Base-by-base conservation (phyloP, 2,113 vertebrate species). In the Condylura cristata region DNA sequence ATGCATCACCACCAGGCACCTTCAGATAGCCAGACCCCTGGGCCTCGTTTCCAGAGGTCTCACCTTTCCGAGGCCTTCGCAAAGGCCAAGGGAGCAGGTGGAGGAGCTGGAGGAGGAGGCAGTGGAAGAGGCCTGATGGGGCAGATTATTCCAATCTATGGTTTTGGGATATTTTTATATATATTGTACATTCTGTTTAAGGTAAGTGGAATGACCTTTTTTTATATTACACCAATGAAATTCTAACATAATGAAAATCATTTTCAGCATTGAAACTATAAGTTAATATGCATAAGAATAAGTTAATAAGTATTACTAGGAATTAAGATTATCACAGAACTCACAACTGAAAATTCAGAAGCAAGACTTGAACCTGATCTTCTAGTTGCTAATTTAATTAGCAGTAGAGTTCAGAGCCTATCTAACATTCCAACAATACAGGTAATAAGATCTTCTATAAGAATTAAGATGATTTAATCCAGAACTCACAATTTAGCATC, bases 131-230 rank as follows among this genome's bases (percentile, higher is more conserved):
- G 99, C 93, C 98, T 99, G 26, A 98, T 99, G 97, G 98, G 98
- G 30, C 99, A 99, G 97, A 99, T 99, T 72, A 99, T 99, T 88
- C 99, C 99, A 65, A 98, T 99, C 93, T 99, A 99, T 96, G 99
- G 99, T 89, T 99, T 99, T 97, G 99, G 99, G 53, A 99, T 99
- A 88, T 98, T 99, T 93, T 98, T 99, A 65, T 99, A 99, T 94
- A 99, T 99, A 95, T 81, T 99, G 12, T 99, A 99, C 95, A 99
- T 99, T 93, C 98, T 99, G 24, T 99, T 99, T 97, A 99, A 99
- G 99, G 99, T 99, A 98, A 98, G 98, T 93, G 71, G 39, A 22
- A 63, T 58, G 39, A 53, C 90, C 75, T n/a, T 90, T 86, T 86
- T 30, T 51, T 39, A 37, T 86, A 53, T 74, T 78, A 79, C 12